Evolutionary conservation across 2,888 invertebrate species (phyloP).

Genomic region (Platycnemis pennipes): DNA sequence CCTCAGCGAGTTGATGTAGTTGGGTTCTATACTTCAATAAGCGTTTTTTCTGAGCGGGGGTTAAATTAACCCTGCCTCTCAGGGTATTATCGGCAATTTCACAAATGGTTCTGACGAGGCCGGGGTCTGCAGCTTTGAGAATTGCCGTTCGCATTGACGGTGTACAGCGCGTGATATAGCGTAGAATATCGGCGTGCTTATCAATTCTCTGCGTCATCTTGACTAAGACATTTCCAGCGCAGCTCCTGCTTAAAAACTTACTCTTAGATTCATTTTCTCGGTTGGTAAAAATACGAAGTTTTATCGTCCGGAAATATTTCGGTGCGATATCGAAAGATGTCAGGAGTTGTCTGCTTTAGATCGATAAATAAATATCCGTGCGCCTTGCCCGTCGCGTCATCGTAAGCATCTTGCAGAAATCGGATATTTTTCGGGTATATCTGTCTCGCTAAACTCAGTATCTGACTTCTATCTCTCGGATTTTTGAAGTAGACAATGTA

Average conservation of each 20-base stretch:
- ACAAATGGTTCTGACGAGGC: constrained; percentile 60
- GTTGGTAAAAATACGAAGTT: not conserved
- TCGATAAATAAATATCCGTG: constrained; percentile 72
- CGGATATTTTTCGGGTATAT: not conserved
- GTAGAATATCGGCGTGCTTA: not conserved
- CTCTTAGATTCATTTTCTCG: not conserved
- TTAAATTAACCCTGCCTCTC: not conserved
- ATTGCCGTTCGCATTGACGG: not conserved
- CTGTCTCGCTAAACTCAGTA: not conserved
- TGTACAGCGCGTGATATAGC: not conserved
- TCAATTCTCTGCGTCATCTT: not conserved
- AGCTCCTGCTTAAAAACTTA: not conserved
- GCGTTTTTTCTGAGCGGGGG: not conserved
- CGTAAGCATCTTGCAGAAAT: not conserved
- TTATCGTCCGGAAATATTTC: constrained; percentile 63
- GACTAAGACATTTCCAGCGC: not conserved
- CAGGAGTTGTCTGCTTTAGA: constrained; percentile 71
- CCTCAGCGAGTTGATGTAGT: not conserved
- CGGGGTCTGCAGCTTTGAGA: not conserved
- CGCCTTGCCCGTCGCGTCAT: not conserved
- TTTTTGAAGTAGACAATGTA: constrained; percentile 35
- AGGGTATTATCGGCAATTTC: not conserved
- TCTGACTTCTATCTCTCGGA: not conserved
- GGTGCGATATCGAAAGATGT: constrained; percentile 70
- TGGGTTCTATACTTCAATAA: not conserved